Base-by-base conservation (phyloP, 2,888 invertebrate species). In the Spisula solida region DNA sequence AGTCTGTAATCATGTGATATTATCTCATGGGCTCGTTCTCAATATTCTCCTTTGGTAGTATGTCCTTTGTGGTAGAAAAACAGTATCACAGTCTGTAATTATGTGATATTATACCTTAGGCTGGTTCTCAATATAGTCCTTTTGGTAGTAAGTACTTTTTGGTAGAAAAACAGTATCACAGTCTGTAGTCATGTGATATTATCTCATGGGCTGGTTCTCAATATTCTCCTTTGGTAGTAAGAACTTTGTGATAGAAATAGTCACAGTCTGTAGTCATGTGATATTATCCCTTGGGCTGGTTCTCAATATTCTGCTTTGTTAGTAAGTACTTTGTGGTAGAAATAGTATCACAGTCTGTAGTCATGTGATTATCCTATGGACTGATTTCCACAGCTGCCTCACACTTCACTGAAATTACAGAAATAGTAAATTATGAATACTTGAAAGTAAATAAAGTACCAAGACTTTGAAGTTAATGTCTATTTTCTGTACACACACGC, bases 131-230 rank as follows among this genome's bases (percentile, higher is more conserved):
- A 12, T 48, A 29, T 70, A 51, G 29, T 48, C 78, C 18, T 81
- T 34, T 29, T 80, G 51, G 16, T 83, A n/a, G n/a, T 83, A 83
- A 83, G 83, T 83, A 47, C 25, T 34, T 83, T 60, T 20, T 83
- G 83, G 83, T 83, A 70, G 83, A 70, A 82, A 83, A 83, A 75
- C 60, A 60, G 83, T 83, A 83, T 83, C 83, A 83, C 83, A 83
- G 83, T 83, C 83, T 83, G 70, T 75, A 82, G 41, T 83, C 83
- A 83, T 83, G 82, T 51, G 82, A 82, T 82, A 5, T 41, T 41
- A 41, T 82, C 41, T 60, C 60, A 41, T 2, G 41, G 8, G 8
- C 41, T 41, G 41, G 41, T 41, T 29, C 47, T 83, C 34, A 29
- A 12, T 48, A 29, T 70, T 75, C 20, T 48, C 78, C 18, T 34